Evolutionary conservation across 2,797 vertebrate genomes (phyloP), one percentile per base, ranked within the genome.

Genomic region (Myripristis murdjan): DNA sequence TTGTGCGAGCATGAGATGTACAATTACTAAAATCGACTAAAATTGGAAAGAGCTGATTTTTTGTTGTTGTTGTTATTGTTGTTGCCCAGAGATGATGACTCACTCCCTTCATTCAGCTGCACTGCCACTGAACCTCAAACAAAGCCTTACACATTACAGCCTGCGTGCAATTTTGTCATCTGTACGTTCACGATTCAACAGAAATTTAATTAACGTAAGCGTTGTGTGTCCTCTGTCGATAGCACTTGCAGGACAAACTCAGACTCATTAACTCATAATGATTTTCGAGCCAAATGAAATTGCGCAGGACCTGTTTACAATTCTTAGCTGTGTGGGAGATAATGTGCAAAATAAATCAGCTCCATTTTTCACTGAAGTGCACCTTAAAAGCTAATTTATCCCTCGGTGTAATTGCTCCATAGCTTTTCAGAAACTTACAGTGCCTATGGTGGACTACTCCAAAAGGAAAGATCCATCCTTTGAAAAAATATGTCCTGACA

Each of bases 261-360:
- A 47, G 55, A 71, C 49, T 53, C 66, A 48, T 68, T 49, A 57
- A 57, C 41, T 16, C 11, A 1, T 0, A 12, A 28, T 44, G 24
- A 64, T 53, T 64, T 51, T 63, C 52, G 44, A n/a, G 43, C 22
- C 15, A 18, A 54, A 37, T 46, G 18, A 26, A 67, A 46, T 11
- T n/a, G 16, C 15, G 15, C 33, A 46, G 22, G 22, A 37, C 39
- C 5, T 20, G 28, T 37, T 51, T 51, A 35, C 44, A 35, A 10
- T 2, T 51, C 20, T 47, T 9, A 3, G 18, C 52, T 44, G 35
- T 49, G 47, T 18, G 48, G 28, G 24, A 59, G 39, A 39, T 53
- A 12, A 37, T 49, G 62, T 26, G 22, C 16, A 6, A 63, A 51
- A n/a, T 44, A 41, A 37, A 51, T 39, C 3, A 3, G 31, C 41